phyloP scores from a whole-genome alignment of 2,888 invertebrate genomes.

The Xanthostigma xanthostigma region DNA sequence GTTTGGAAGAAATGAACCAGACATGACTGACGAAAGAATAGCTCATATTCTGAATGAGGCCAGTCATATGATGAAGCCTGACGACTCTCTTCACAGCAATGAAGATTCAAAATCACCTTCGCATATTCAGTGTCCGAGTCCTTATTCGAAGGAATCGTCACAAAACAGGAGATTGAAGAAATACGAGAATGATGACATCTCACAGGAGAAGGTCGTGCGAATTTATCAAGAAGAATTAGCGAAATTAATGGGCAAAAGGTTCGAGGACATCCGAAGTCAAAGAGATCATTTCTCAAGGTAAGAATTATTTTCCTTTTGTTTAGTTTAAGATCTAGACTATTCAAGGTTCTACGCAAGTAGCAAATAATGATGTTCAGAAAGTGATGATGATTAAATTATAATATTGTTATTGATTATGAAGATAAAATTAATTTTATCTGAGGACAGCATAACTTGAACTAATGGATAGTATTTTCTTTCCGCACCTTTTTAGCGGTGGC shows the following conservation, averaged over 20 bases:
- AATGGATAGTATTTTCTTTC: conserved; percentile 61
- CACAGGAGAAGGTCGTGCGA: conserved; percentile 88
- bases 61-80: conserved; percentile 71
- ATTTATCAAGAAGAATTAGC: conserved; percentile 92
- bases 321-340: background rate
- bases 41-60: conserved; percentile 89
- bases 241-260: conserved; percentile 73
- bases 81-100: conserved; percentile 52
- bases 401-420: conserved; percentile 5
- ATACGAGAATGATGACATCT: conserved; percentile 87
- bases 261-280: conserved; percentile 58
- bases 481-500: conserved; percentile 68
- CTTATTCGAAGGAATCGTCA: conserved; percentile 59
- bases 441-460: conserved; percentile 41
- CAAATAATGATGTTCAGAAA: no score
- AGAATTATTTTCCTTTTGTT: conserved; percentile 19
- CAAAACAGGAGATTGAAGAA: conserved; percentile 67
- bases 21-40: conserved; percentile 79
- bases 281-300: conserved; percentile 71
- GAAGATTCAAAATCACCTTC: conserved; percentile 69
- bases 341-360: no score
- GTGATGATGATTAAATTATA: no score
- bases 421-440: conserved; percentile 18
- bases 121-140: conserved; percentile 64
- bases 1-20: conserved; percentile 59